phyloP scores from a whole-genome alignment of 2,888 invertebrate genomes.

The Linyphia triangularis region DNA sequence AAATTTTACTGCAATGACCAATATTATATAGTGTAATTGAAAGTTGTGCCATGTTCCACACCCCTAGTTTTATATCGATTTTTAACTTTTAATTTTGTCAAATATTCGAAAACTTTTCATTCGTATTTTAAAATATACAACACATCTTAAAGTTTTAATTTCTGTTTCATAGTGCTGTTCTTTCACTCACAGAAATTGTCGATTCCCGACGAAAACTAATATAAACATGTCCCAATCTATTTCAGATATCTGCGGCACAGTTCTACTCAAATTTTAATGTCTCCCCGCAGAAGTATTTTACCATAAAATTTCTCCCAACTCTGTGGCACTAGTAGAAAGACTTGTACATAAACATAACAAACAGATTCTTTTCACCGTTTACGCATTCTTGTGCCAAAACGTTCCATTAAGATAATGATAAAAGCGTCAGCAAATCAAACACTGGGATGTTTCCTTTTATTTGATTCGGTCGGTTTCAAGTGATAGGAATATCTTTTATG shows the following conservation, averaged over 20 bases:
- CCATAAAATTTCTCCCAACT: conserved; percentile 8
- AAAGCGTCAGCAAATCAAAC: conserved; percentile 24
- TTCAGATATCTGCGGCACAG: neutral
- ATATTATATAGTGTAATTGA: too few species aligned
- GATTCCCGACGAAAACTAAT: neutral
- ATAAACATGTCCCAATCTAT: neutral
- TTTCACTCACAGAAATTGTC: neutral
- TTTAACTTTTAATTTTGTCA: too few species aligned
- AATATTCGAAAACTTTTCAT: neutral
- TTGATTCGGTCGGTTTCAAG: neutral
- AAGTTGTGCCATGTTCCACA: too few species aligned
- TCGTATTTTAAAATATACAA: neutral
- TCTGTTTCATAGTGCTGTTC: neutral
- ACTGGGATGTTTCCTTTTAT: neutral
- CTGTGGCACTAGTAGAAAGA: neutral
- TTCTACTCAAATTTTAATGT: conserved; percentile 4
- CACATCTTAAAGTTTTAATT: neutral
- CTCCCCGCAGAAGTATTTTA: conserved; percentile 14
- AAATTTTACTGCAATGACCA: too few species aligned
- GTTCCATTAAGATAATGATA: conserved; percentile 36
- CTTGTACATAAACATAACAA: neutral
- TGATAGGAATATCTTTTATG: conserved; percentile 6
- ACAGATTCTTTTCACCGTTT: neutral
- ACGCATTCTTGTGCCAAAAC: neutral
- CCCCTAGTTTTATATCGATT: too few species aligned